These are phyloP conservation scores for Pristionchus exspectatus DNA, from an alignment of 2,888 invertebrate genomes.

Conservation along the genomic window DNA sequence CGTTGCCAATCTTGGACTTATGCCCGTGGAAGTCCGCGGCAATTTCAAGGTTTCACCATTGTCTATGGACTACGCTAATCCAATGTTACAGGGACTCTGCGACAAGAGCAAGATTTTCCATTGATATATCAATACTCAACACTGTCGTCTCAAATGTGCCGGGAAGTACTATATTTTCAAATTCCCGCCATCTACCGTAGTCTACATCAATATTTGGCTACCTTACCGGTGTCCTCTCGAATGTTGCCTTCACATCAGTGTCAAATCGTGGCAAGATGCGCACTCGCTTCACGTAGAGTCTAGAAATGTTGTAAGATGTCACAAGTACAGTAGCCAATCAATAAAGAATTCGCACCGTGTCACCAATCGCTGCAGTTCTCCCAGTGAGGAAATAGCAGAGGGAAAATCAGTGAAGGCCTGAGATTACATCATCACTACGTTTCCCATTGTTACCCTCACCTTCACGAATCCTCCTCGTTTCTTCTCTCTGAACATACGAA, in stretches of 20 bases:
- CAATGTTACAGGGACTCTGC: conserved; percentile 8
- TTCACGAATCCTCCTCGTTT: conserved; percentile 89
- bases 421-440: conserved; percentile 15
- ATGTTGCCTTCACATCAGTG: conserved; percentile 65
- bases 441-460: conserved; percentile 23
- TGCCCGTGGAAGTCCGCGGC: neutral
- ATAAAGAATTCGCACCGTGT: conserved; percentile 82
- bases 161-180: neutral
- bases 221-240: conserved; percentile 61
- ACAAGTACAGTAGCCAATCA: neutral
- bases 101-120: conserved; percentile 25
- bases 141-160: neutral
- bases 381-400: conserved; percentile 87
- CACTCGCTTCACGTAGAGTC: conserved; percentile 57
- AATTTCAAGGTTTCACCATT: neutral
- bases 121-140: neutral
- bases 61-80: neutral
- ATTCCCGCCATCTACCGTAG: neutral
- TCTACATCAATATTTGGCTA: neutral
- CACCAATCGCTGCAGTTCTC: conserved; percentile 94
- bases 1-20: neutral
- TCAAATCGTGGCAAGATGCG: conserved; percentile 75
- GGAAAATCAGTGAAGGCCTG: conserved; percentile 83
- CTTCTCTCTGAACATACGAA: conserved; percentile 89
- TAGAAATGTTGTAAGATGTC: neutral